These are phyloP conservation scores for Corythornis madagascariensis DNA, from an alignment of 2,113 vertebrate species.

Conservation along the genomic window DNA sequence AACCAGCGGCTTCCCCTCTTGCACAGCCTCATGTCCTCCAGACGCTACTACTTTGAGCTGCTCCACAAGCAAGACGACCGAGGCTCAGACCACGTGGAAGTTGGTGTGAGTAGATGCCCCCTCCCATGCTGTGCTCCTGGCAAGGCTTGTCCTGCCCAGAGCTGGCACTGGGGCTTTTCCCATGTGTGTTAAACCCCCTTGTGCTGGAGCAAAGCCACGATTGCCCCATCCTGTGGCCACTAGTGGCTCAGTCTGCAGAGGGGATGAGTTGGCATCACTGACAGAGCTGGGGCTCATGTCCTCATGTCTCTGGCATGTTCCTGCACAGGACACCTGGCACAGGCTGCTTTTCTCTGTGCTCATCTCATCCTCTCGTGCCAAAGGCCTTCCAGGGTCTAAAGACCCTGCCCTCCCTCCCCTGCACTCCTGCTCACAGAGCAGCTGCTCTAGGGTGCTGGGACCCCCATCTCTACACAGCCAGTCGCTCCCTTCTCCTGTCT, in stretches of 20 bases:
- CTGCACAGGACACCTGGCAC: rapidly evolving
- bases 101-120: conserved; percentile 85
- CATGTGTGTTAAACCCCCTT: rapidly evolving
- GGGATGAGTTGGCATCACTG: rapidly evolving
- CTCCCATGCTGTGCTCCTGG: rapidly evolving
- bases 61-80: conserved; percentile 97
- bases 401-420: not conserved
- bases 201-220: not conserved
- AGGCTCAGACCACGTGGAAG: conserved; percentile 96
- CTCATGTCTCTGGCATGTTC: not conserved
- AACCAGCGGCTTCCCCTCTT: not conserved
- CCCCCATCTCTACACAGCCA: rapidly evolving
- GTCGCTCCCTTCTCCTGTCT: not conserved
- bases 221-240: not conserved
- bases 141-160: not conserved
- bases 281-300: not conserved
- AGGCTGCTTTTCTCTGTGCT: not conserved
- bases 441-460: not conserved
- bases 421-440: not conserved
- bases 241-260: rapidly evolving
- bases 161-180: not conserved
- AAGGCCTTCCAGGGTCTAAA: not conserved
- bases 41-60: conserved; percentile 96
- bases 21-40: conserved; percentile 89
- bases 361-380: rapidly evolving